These are phyloP conservation scores for Polia nebulosa DNA, from an alignment of 2,888 invertebrate species.

Conservation along the genomic window DNA sequence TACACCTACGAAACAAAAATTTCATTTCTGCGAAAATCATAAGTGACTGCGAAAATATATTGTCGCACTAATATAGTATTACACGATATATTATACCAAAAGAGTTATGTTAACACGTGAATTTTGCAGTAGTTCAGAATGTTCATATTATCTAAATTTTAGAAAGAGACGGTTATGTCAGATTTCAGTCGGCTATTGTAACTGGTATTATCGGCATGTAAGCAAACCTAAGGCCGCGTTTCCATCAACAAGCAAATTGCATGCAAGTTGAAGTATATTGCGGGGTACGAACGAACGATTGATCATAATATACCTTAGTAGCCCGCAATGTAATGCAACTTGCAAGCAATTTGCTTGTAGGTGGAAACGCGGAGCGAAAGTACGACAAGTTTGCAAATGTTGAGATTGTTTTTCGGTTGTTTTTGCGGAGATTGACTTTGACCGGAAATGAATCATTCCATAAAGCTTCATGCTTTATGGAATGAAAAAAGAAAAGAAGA, in stretches of 20 bases:
- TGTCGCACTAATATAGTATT: not conserved
- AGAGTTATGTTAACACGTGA: not conserved
- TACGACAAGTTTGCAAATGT: constrained; percentile 7
- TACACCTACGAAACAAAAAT: not conserved
- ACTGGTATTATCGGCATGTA: constrained; percentile 30
- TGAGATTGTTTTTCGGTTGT: constrained; percentile 4
- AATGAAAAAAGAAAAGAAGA: too few relatives aligned
- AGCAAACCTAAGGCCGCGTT: too few relatives aligned
- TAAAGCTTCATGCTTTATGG: too few relatives aligned
- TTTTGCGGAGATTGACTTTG: not conserved
- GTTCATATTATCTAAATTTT: not conserved
- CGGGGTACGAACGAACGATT: too few relatives aligned
- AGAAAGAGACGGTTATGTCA: constrained; percentile 12
- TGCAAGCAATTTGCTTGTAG: too few relatives aligned
- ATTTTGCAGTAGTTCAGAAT: not conserved
- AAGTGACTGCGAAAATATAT: constrained; percentile 30
- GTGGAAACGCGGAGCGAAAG: constrained; percentile 14
- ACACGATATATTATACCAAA: not conserved
- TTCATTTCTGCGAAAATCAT: constrained; percentile 31
- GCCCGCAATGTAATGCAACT: too few relatives aligned
- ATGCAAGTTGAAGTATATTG: too few relatives aligned
- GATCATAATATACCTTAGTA: too few relatives aligned
- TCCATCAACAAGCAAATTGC: too few relatives aligned
- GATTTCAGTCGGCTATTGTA: constrained; percentile 26
- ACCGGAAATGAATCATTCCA: not conserved